Evolutionary conservation across 2,113 vertebrate genomes (phyloP), one percentile per base, ranked within the genome.

Genomic region (Peucedramus taeniatus): DNA sequence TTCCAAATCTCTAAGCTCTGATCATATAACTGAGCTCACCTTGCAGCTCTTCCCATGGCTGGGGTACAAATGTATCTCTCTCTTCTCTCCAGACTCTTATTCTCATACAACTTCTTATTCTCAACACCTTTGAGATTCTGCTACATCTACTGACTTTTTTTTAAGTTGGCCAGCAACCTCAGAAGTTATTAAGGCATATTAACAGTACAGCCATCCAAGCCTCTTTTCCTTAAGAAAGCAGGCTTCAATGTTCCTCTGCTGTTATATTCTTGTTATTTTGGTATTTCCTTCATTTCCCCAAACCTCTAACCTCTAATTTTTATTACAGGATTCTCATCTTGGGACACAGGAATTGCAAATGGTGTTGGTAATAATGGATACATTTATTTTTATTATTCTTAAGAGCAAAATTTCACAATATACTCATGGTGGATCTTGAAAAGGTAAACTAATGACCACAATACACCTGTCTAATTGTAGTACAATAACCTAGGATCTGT

Each of bases 381-480:
- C 68, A 76, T 39, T 96, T 85, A 57, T 65, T 85, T 79, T 44
- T 70, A 89, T 91, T 80, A 83, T 63, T 88, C 89, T 91, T 84
- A 88, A 63, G 85, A 95, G 94, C 53, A 95, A 93, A 89, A 94
- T 77, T 91, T 27, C 50, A 75, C 65, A 92, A 76, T 90, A 92
- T 75, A 70, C 82, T 78, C 94, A 74, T 47, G 51, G 77, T 27
- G 78, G 78, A 83, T 92, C 33, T 57, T 93, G 78, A 72, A 95
- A 96, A 91, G 57, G 57, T 81, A 84, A 93, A 94, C 93, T 95
- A 95, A 96, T 87, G 82, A 74, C 82, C 89, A 72, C 84, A 94
- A 78, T 71, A 95, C 89, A 91, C 83, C 83, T 93, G 85, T 57
- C 60, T 96, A 74, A 53, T 54, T 90, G 82, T 60, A 54, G 87